These are phyloP conservation scores for Ptilonorhynchus violaceus DNA, from an alignment of 2,113 vertebrate species.

Conservation along the genomic window DNA sequence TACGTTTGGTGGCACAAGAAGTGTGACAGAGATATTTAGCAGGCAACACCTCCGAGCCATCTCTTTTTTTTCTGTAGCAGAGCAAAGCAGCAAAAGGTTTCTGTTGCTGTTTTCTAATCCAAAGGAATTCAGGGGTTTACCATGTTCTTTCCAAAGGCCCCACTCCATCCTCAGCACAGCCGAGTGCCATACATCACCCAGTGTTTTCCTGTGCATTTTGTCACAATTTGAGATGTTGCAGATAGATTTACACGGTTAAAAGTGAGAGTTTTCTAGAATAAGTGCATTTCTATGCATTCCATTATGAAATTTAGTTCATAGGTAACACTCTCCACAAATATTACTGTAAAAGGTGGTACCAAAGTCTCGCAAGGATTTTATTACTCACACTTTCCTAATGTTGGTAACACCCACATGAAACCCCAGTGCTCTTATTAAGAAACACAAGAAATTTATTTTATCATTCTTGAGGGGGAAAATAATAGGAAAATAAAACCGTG, in stretches of 20 bases:
- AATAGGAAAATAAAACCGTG: conserved; percentile 52
- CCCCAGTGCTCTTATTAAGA: conserved; percentile 56
- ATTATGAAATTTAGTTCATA: not conserved
- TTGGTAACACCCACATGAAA: conserved; percentile 59
- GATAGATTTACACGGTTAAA: not conserved
- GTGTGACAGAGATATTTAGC: not conserved
- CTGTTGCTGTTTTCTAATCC: conserved; percentile 18
- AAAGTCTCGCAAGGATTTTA: conserved; percentile 46
- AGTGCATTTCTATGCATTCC: not conserved
- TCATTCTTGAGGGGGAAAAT: conserved; percentile 62
- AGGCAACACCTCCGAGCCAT: not conserved
- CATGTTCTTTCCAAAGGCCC: conserved; percentile 14
- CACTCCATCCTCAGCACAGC: not conserved
- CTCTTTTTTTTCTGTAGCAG: not conserved
- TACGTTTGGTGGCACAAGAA: conserved; percentile 15
- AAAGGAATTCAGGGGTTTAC: conserved; percentile 27
- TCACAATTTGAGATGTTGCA: not conserved
- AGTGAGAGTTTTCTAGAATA: not conserved
- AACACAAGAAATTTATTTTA: conserved; percentile 49
- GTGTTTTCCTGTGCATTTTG: not conserved
- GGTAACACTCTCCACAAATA: conserved; percentile 21
- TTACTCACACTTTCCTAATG: conserved; percentile 57
- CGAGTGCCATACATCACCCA: not conserved
- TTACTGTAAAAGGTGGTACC: conserved; percentile 62
- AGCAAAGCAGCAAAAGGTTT: conserved; percentile 22